Evolutionary conservation across 2,113 vertebrate species (phyloP).

Genomic region (Indicator indicator): DNA sequence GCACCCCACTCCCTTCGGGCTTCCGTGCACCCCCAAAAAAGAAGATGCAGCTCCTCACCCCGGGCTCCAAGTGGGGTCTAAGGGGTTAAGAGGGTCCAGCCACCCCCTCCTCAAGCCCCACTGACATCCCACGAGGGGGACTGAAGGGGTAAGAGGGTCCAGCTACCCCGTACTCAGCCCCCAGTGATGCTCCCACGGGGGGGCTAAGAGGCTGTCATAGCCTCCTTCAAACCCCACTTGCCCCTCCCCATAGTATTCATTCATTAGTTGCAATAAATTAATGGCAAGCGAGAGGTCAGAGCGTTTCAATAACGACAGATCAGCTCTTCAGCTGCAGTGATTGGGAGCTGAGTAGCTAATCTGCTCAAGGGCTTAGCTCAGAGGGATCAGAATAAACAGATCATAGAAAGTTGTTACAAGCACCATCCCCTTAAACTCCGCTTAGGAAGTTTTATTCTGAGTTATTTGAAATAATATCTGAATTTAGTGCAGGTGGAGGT

Average conservation of each 20-base stretch:
- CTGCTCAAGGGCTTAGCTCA: conserved; percentile 9
- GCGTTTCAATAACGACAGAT: not conserved
- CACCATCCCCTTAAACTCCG: not conserved
- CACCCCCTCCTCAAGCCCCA: not conserved
- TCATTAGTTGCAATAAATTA: not conserved
- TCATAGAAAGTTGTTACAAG: not conserved
- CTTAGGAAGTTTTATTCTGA: conserved; percentile 12
- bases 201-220: not conserved
- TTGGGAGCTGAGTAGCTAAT: conserved; percentile 43
- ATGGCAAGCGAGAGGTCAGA: not conserved
- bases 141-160: too few species aligned
- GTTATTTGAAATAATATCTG: not conserved
- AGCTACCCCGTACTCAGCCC: not conserved
- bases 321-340: not conserved
- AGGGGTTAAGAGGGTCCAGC: not conserved
- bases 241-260: not conserved
- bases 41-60: not conserved
- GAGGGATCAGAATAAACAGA: conserved; percentile 13
- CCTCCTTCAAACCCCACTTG: not conserved
- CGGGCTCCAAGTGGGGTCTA: not conserved
- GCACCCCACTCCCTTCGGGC: too few species aligned
- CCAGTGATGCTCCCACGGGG: not conserved
- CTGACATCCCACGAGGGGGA: not conserved
- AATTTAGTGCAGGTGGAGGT: rapidly evolving
- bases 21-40: not conserved